Evolutionary conservation across 1,140 invertebrate species (phyloP).

Genomic region (Lordiphosa mommai): DNA sequence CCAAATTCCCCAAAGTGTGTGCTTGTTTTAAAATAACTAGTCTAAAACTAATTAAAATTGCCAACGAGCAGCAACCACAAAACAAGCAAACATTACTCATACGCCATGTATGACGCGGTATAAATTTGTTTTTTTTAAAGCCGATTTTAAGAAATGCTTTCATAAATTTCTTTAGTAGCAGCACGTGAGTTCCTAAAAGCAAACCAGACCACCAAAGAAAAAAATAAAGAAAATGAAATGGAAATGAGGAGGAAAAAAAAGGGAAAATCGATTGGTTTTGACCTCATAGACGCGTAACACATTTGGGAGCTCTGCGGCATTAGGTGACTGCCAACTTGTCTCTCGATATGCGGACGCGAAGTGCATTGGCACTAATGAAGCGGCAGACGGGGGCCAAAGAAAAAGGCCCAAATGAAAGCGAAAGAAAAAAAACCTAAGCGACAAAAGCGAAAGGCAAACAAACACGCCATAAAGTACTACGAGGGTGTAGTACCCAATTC

Average conservation of each 20-base stretch:
- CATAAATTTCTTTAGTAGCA: slow-evolving; percentile 29
- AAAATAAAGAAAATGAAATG: slow-evolving; percentile 15
- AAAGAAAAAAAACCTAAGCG: slow-evolving; percentile 7
- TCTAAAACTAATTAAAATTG: background rate
- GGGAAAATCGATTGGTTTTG: slow-evolving; percentile 73
- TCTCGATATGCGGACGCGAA: slow-evolving; percentile 15
- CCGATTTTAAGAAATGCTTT: slow-evolving; percentile 10
- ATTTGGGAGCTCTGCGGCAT: slow-evolving; percentile 53
- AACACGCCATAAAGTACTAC: slow-evolving; percentile 45
- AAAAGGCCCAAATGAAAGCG: slow-evolving; percentile 23
- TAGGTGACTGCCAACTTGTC: slow-evolving; percentile 32
- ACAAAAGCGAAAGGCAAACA: slow-evolving; percentile 71
- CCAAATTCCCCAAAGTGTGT: slow-evolving; percentile 5
- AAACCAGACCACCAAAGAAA: background rate
- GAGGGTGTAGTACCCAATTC: slow-evolving; percentile 2
- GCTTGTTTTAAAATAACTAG: background rate
- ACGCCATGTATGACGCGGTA: slow-evolving; percentile 31
- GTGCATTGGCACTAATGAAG: slow-evolving; percentile 74
- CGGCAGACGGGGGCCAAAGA: slow-evolving; percentile 4
- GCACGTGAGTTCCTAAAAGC: slow-evolving; percentile 42
- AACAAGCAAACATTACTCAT: slow-evolving; percentile 31
- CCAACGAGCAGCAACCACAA: background rate
- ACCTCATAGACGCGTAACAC: slow-evolving; percentile 64
- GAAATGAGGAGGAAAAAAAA: slow-evolving; percentile 21
- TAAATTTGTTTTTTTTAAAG: slow-evolving; percentile 9